These are phyloP conservation scores for Dione juno DNA, from an alignment of 2,888 invertebrate genomes.

Conservation along the genomic window DNA sequence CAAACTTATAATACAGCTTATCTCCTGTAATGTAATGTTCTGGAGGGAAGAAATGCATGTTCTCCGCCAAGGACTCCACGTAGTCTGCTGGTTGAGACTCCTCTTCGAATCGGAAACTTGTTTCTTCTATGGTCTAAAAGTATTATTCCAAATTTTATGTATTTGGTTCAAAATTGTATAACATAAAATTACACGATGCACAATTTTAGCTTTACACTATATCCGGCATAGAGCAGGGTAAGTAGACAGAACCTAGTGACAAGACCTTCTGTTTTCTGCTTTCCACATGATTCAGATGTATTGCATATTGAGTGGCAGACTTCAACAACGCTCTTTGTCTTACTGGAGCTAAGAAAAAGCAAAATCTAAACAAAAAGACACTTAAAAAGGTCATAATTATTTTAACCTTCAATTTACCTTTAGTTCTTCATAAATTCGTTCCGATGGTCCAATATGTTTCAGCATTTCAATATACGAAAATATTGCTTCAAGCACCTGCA, in stretches of 20 bases:
- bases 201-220: no score
- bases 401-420: constrained; percentile 57
- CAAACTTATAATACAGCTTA: constrained; percentile 89
- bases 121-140: constrained; percentile 87
- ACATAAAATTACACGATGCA: no score
- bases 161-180: no score
- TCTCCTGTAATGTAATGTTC: constrained; percentile 91
- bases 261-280: no score
- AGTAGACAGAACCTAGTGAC: no score
- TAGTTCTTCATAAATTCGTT: constrained; percentile 88
- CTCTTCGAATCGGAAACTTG: constrained; percentile 87
- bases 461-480: constrained; percentile 92
- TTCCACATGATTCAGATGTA: no score
- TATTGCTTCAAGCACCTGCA: constrained; percentile 88
- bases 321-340: no score
- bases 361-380: no score
- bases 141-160: neutral
- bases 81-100: constrained; percentile 89
- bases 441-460: constrained; percentile 85
- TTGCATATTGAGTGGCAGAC: no score
- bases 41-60: constrained; percentile 91
- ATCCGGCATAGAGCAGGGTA: no score
- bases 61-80: constrained; percentile 89
- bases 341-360: no score
- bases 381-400: neutral